phyloP scores from a whole-genome alignment of 2,797 vertebrate genomes.

The Agapornis canus region DNA sequence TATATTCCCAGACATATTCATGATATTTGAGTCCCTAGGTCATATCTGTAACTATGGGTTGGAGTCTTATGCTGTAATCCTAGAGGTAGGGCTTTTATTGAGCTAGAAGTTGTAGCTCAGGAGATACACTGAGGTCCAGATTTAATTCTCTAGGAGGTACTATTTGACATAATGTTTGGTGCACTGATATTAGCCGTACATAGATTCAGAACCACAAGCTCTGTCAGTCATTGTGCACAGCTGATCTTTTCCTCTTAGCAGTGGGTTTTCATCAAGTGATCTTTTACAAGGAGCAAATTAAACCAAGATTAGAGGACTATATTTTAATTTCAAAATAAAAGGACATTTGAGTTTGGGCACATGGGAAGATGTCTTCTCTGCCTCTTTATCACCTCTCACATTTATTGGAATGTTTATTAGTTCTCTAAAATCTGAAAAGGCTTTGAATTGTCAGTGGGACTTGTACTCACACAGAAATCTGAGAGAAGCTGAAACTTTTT shows the following conservation, averaged over 20 bases:
- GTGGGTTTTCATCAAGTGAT: neutral
- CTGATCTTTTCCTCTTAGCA: neutral
- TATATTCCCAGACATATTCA: neutral
- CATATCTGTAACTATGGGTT: neutral
- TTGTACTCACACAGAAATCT: neutral
- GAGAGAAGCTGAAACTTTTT: neutral
- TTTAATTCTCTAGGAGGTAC: neutral
- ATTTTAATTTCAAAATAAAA: conserved; percentile 14
- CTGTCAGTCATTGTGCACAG: neutral
- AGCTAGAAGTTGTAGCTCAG: neutral
- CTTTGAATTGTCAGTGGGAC: conserved; percentile 7
- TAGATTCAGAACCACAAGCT: neutral
- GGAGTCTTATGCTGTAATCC: neutral
- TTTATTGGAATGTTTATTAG: neutral
- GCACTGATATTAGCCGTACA: rapidly evolving
- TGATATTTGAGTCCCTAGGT: neutral
- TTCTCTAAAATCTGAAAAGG: neutral
- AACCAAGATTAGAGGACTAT: neutral
- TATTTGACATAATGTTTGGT: neutral
- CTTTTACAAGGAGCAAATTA: neutral
- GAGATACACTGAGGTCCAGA: neutral
- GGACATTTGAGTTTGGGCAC: neutral
- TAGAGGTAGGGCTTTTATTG: neutral
- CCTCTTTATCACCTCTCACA: neutral
- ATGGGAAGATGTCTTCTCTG: neutral